Conservation (phyloP, 1,140 invertebrate species). For the Aphis craccivora region DNA sequence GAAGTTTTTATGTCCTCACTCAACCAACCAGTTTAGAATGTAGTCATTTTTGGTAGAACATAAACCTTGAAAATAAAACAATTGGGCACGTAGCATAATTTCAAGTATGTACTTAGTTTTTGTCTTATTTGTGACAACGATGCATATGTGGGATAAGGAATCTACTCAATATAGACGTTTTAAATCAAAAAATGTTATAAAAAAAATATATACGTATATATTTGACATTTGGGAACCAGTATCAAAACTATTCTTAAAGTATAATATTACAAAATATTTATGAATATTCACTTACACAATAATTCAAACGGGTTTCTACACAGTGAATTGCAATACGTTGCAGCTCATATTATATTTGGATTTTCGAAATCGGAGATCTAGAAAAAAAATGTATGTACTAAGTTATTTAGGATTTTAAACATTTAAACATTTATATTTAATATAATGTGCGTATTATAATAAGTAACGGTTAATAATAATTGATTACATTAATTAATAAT, state of each 20-base stretch:
- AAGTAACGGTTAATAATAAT: not conserved
- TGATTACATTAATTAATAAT: not conserved
- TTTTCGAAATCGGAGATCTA: not conserved
- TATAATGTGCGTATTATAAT: not conserved
- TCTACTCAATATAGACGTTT: not conserved
- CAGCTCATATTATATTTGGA: not conserved
- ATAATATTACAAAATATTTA: not conserved
- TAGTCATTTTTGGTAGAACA: constrained; percentile 3
- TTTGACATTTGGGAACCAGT: not conserved
- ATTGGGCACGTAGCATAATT: not conserved
- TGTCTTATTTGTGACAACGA: constrained; percentile 14
- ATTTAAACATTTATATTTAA: not conserved
- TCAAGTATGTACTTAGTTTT: constrained; percentile 8
- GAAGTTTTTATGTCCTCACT: constrained; percentile 30
- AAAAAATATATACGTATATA: not conserved
- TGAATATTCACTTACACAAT: not conserved
- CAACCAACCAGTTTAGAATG: constrained; percentile 41
- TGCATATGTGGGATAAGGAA: no score
- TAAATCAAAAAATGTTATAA: not conserved
- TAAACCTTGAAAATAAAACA: constrained; percentile 55
- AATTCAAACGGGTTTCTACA: not conserved
- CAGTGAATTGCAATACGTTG: not conserved
- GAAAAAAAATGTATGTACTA: not conserved
- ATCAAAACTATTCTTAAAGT: not conserved
- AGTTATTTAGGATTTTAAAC: not conserved